A percentile compares a stretch with the other conserved stretches of the same genome.
phyloP scores from a whole-genome alignment of 2,888 invertebrate species.

The Lepidonotus clava region DNA sequence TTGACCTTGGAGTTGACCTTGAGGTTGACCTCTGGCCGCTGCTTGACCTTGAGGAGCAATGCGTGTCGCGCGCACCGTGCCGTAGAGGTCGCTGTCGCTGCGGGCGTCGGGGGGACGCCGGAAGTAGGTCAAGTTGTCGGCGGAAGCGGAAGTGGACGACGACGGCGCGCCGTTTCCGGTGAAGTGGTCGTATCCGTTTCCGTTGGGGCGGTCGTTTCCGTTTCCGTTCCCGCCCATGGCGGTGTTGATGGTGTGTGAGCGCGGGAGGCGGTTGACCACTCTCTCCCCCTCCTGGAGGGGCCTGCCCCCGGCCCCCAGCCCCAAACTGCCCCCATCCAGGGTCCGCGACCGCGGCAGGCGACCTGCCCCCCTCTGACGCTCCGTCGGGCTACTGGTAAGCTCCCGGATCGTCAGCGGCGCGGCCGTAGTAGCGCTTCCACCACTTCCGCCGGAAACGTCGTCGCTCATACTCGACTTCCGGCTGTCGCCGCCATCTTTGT shows the following conservation, averaged over 20 bases:
- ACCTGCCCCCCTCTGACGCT: neutral
- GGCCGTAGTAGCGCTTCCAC: neutral
- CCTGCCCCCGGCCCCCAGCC: neutral
- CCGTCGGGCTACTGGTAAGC: slow-evolving; percentile 2
- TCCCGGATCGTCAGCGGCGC: slow-evolving; percentile 4
- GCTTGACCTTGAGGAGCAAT: slow-evolving; percentile 16
- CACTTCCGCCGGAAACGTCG: neutral
- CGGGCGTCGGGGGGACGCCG: neutral
- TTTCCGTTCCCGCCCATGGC: neutral
- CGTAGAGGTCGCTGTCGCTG: slow-evolving; percentile 25
- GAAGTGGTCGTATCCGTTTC: neutral
- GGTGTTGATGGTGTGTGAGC: slow-evolving; percentile 38
- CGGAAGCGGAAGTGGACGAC: too few relatives aligned
- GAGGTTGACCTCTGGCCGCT: neutral
- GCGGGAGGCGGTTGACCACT: neutral
- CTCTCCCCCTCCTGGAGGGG: slow-evolving; percentile 4
- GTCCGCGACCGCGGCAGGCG: slow-evolving; percentile 33
- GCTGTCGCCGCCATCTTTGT: neutral
- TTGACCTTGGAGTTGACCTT: neutral
- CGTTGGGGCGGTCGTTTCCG: neutral
- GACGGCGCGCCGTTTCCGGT: neutral
- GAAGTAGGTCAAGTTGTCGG: too few relatives aligned
- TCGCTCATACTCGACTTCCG: neutral
- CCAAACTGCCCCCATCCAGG: slow-evolving; percentile 8
- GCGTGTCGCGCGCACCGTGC: slow-evolving; percentile 25